phyloP scores from a whole-genome alignment of 2,797 vertebrate genomes.

The Apogon talboti region DNA sequence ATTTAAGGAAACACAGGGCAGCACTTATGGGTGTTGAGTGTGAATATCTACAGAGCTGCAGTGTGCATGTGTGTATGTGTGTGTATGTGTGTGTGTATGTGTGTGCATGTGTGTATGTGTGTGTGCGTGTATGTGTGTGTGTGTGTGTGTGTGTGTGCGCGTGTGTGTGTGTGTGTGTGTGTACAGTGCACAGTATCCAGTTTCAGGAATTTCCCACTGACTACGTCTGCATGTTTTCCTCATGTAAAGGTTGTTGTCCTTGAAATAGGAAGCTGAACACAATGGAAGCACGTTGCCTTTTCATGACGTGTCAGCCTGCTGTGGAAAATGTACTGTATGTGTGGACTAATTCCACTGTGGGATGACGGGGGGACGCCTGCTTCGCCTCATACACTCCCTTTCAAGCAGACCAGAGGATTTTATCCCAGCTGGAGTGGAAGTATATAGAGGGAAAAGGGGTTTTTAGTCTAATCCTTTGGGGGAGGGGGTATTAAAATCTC shows the following conservation, averaged over 20 bases:
- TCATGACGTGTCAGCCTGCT: constrained; percentile 41
- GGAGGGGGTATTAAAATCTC: constrained; percentile 78
- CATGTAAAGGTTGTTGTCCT: constrained; percentile 84
- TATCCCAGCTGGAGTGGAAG: constrained; percentile 83
- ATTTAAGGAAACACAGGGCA: constrained; percentile 46
- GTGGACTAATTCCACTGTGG: constrained; percentile 61
- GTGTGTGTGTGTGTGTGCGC: constrained; percentile 16
- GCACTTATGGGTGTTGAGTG: constrained; percentile 27
- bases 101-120: constrained; percentile 12
- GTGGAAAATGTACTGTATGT: constrained; percentile 54
- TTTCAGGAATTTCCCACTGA: constrained; percentile 65
- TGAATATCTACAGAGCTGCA: background rate
- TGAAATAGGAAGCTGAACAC: constrained; percentile 85
- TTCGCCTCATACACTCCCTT: constrained; percentile 31
- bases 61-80: constrained; percentile 14
- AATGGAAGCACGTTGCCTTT: constrained; percentile 76
- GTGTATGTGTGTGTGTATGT: constrained; percentile 15
- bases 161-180: constrained; percentile 14
- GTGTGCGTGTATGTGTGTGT: constrained; percentile 15
- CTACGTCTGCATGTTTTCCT: constrained; percentile 84
- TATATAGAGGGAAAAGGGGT: constrained; percentile 80
- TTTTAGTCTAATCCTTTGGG: constrained; percentile 83
- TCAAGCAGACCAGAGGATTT: constrained; percentile 79
- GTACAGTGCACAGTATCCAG: constrained; percentile 38
- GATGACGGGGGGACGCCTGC: constrained; percentile 43